These are phyloP conservation scores for Peromyscus melanophrys DNA, from an alignment of 2,797 vertebrate genomes.

Conservation along the genomic window DNA sequence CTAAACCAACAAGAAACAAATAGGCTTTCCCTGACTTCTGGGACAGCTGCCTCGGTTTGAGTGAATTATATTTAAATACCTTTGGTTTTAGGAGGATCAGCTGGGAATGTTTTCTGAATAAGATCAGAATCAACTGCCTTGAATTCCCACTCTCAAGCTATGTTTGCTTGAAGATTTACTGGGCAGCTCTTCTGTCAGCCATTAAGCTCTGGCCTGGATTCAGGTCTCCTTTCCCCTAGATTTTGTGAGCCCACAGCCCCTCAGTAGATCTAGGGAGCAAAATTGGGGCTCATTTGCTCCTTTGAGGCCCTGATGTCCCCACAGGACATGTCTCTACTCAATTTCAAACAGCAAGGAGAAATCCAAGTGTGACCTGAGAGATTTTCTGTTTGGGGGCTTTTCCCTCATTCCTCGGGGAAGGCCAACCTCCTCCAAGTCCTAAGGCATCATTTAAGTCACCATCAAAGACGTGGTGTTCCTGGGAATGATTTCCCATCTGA, in stretches of 20 bases:
- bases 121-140: constrained; percentile 68
- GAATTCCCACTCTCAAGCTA: constrained; percentile 54
- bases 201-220: constrained; percentile 38
- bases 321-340: background rate
- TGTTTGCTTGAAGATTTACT: constrained; percentile 75
- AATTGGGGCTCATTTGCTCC: constrained; percentile 20
- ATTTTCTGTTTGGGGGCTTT: constrained; percentile 34
- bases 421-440: constrained; percentile 30
- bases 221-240: constrained; percentile 33
- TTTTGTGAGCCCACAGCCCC: constrained; percentile 7
- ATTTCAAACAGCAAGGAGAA: constrained; percentile 68
- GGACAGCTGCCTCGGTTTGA: constrained; percentile 71
- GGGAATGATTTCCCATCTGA: constrained; percentile 38
- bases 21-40: constrained; percentile 72
- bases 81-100: constrained; percentile 73
- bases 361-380: background rate
- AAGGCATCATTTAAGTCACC: constrained; percentile 41
- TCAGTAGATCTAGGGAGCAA: background rate
- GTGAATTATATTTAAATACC: constrained; percentile 80
- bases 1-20: constrained; percentile 73
- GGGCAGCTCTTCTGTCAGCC: constrained; percentile 30
- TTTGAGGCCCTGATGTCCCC: background rate
- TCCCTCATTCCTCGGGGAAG: constrained; percentile 8
- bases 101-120: constrained; percentile 76
- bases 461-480: constrained; percentile 42